Percentiles rank a stretch among this genome's conserved stretches.
These are phyloP conservation scores for Meriones psammophilus DNA, from an alignment of 2,797 vertebrate species.

Conservation along the genomic window DNA sequence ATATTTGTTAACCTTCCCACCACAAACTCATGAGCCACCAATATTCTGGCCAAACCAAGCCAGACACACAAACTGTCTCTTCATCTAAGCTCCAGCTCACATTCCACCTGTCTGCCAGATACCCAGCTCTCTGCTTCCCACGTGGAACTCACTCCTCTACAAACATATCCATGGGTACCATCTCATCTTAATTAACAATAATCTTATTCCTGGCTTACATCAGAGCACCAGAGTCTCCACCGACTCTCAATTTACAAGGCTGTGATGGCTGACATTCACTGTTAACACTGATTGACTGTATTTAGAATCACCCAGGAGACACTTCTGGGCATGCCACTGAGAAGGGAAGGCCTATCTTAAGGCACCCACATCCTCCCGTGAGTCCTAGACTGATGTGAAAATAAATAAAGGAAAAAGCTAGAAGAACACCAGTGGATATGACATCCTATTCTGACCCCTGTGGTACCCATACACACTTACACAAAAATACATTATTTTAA, in stretches of 20 bases:
- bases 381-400: background rate
- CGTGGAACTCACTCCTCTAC: background rate
- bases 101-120: background rate
- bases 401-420: background rate
- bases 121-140: background rate
- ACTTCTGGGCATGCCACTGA: too few species aligned
- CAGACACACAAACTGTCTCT: background rate
- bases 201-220: background rate
- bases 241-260: background rate
- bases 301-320: background rate
- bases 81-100: background rate
- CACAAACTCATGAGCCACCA: background rate
- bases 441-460: background rate
- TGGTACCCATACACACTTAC: background rate
- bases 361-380: background rate
- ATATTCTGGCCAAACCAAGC: background rate
- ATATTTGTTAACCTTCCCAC: background rate
- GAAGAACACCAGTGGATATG: background rate
- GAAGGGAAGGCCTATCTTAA: background rate
- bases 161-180: background rate
- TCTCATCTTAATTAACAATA: background rate
- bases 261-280: background rate
- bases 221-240: background rate
- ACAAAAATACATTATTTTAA: background rate
- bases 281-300: background rate